Evolutionary conservation across 2,113 vertebrate genomes (phyloP).

Genomic region (Crotalus tigris): DNA sequence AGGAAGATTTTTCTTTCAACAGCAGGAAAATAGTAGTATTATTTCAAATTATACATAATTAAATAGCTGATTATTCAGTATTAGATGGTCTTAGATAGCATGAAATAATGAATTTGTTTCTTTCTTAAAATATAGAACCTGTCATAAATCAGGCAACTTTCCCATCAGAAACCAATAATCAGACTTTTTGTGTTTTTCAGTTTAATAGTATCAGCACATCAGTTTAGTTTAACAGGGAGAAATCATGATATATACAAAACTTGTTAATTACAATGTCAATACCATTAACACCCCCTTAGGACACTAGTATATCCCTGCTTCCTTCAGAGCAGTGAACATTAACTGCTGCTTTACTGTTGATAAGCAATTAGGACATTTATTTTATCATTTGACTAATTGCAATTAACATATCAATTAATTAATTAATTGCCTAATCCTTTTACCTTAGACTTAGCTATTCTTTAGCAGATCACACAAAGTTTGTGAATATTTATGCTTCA

Average conservation of each 20-base stretch:
- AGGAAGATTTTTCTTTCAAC: too few species aligned
- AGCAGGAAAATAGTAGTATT: background rate
- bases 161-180: background rate
- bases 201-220: background rate
- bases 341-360: conserved; percentile 9
- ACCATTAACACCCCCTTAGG: conserved; percentile 22
- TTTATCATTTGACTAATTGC: conserved; percentile 17
- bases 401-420: conserved; percentile 28
- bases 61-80: background rate
- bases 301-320: background rate
- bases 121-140: background rate
- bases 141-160: background rate
- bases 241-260: conserved; percentile 6
- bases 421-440: conserved; percentile 24
- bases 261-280: conserved; percentile 22
- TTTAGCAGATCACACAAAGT: conserved; percentile 4
- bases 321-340: background rate
- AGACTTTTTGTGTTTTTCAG: background rate
- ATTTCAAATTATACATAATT: background rate
- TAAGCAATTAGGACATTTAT: conserved; percentile 18
- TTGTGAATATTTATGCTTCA: background rate
- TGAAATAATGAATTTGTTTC: background rate
- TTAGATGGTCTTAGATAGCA: background rate
- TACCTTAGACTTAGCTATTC: background rate
- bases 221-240: conserved; percentile 12